Evolutionary conservation across 2,113 vertebrate species (phyloP).

Genomic region (Connochaetes taurinus): DNA sequence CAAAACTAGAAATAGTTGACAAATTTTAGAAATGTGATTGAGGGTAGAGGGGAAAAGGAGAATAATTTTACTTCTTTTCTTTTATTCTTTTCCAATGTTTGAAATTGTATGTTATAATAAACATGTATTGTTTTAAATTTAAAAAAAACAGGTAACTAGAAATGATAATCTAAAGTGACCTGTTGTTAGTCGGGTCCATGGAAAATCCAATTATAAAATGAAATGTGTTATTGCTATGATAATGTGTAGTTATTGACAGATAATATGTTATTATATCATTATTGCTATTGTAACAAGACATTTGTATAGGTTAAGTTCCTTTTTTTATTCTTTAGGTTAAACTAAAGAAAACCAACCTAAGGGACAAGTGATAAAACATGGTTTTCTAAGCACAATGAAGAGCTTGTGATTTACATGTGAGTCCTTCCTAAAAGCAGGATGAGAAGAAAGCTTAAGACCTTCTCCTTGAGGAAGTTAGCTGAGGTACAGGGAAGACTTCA

Average conservation of each 20-base stretch:
- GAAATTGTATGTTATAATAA: background rate
- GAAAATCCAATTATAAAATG: background rate
- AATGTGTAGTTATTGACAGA: background rate
- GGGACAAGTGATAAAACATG: background rate
- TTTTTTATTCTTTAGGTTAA: background rate
- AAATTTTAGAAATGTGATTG: background rate
- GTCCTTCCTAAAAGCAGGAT: background rate
- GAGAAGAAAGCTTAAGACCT: background rate
- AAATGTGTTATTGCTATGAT: background rate
- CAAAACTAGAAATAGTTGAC: background rate
- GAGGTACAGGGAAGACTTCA: background rate
- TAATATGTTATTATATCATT: background rate
- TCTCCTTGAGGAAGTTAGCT: background rate
- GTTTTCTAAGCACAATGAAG: background rate
- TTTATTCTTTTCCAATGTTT: background rate
- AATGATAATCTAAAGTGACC: background rate
- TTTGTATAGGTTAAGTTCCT: background rate
- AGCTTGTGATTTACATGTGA: background rate
- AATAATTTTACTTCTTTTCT: background rate
- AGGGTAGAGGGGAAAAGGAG: background rate
- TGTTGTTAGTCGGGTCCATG: background rate
- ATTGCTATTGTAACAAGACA: background rate
- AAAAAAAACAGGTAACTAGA: background rate
- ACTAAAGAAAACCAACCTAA: background rate
- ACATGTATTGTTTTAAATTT: background rate